Conservation (phyloP, 2,888 invertebrate species). For the Chesias legatella region DNA sequence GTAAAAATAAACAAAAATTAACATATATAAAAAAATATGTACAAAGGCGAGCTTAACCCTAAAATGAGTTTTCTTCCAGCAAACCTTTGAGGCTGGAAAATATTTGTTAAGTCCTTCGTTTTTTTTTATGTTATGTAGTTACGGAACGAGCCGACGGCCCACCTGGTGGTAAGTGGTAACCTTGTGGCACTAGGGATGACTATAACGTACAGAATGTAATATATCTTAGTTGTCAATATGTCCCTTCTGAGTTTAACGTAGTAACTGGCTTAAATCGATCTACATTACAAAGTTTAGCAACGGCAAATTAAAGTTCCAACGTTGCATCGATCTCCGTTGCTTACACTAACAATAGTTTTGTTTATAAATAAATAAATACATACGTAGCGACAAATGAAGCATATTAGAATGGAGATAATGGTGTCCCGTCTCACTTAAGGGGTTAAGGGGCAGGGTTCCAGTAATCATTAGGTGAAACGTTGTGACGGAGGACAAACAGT, state of each 20-base stretch:
- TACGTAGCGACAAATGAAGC: constrained; percentile 28
- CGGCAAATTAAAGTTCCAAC: constrained; percentile 9
- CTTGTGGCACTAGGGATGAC: no score
- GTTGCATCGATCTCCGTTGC: constrained; percentile 12
- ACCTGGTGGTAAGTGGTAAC: no score
- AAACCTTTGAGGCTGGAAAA: no score
- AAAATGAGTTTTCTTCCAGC: no score
- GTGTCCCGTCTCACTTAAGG: constrained; percentile 35
- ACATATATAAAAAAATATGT: no score
- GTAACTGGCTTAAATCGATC: constrained; percentile 10
- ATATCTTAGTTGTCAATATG: not conserved
- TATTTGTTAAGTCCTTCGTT: no score
- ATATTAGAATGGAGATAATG: constrained; percentile 37
- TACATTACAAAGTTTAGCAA: constrained; percentile 14
- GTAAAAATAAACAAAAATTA: no score
- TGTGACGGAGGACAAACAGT: constrained; percentile 42
- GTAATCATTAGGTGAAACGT: constrained; percentile 42
- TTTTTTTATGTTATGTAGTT: no score
- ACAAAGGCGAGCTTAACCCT: no score
- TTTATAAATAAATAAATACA: not conserved
- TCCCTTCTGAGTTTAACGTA: constrained; percentile 2
- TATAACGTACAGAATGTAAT: no score
- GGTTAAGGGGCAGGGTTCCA: constrained; percentile 31
- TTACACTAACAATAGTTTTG: constrained; percentile 4
- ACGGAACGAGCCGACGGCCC: no score